Percentiles rank a stretch among this genome's conserved stretches.
Conservation (phyloP, 2,888 invertebrate genomes). For the Mantis religiosa region DNA sequence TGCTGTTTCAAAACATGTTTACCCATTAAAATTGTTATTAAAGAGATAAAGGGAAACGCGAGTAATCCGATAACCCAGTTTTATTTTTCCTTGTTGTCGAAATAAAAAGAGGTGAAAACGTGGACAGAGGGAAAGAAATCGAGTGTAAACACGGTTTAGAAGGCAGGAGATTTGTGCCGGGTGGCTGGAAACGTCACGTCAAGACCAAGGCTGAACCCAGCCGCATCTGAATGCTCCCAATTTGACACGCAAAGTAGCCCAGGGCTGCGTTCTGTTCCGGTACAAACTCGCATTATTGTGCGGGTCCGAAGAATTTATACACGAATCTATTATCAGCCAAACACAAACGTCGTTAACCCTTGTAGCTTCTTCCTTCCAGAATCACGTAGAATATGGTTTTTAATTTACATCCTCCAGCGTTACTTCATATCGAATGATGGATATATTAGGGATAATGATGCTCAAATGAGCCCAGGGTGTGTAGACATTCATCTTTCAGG, state of each 20-base stretch:
- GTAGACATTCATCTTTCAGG: too few species aligned
- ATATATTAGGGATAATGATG: too few species aligned
- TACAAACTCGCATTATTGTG: too few species aligned
- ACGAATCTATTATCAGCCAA: too few species aligned
- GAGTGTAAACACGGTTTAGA: neutral
- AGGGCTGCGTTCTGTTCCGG: neutral
- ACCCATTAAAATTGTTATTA: neutral
- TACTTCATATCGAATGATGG: too few species aligned
- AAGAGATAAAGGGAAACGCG: neutral
- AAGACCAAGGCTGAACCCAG: neutral
- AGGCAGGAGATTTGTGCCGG: neutral
- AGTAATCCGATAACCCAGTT: neutral
- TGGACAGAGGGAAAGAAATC: neutral
- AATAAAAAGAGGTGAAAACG: neutral
- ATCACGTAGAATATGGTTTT: too few species aligned
- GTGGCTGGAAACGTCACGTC: neutral
- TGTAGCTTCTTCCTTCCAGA: too few species aligned
- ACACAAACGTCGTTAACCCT: too few species aligned
- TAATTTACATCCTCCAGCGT: too few species aligned
- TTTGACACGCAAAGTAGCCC: slow-evolving; percentile 4
- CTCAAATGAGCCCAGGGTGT: too few species aligned
- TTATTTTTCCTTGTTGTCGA: neutral
- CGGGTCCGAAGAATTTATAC: too few species aligned
- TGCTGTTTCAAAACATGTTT: neutral
- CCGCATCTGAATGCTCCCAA: slow-evolving; percentile 8